Evolutionary conservation across 64 coral and sea anemone genomes (phyloP).

Genomic region (Pachyseris speciosa): DNA sequence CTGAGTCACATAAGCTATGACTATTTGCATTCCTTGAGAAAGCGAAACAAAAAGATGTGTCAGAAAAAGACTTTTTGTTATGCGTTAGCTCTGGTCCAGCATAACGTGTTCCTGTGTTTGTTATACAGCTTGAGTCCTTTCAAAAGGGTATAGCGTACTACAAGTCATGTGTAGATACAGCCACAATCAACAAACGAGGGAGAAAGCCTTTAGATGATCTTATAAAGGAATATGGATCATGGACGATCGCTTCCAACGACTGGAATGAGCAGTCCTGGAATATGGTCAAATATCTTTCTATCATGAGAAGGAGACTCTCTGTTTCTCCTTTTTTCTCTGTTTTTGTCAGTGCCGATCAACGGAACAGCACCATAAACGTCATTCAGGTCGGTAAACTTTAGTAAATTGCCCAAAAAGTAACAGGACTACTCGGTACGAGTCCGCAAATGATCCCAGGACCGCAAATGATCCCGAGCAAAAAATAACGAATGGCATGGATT

Average conservation of each 20-base stretch:
- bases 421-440: too few species aligned
- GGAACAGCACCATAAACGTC: constrained; percentile 7
- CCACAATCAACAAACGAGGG: constrained; percentile 27
- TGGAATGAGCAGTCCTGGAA: constrained; percentile 49
- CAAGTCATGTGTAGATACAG: constrained; percentile 51
- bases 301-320: constrained; percentile 32
- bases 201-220: constrained; percentile 46
- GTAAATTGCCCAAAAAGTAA: too few species aligned
- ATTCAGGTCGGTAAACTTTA: neutral
- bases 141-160: constrained; percentile 44
- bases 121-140: neutral
- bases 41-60: too few species aligned
- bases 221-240: constrained; percentile 49
- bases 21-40: too few species aligned
- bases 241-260: constrained; percentile 36
- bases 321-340: constrained; percentile 12
- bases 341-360: constrained; percentile 25
- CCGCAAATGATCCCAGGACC: too few species aligned
- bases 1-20: too few species aligned
- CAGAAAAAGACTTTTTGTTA: too few species aligned
- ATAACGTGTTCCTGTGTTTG: neutral
- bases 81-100: too few species aligned
- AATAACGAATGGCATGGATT: too few species aligned
- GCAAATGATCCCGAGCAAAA: too few species aligned
- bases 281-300: constrained; percentile 23